Conservation (phyloP, 1,140 invertebrate species). For the Drosophila nebulosa region DNA sequence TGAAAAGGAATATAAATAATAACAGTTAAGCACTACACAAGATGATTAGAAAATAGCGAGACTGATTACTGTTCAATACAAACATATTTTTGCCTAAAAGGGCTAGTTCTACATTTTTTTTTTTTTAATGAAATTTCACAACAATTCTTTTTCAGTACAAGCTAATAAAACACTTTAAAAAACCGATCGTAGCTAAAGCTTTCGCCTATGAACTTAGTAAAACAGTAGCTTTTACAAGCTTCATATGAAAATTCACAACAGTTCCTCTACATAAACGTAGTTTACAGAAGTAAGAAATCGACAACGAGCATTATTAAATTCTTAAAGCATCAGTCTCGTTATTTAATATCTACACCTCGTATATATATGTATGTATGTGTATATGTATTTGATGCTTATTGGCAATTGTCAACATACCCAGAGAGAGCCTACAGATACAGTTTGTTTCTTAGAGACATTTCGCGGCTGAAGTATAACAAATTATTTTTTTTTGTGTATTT, state of each 20-base stretch:
- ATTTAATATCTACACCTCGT: background rate
- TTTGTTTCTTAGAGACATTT: conserved; percentile 20
- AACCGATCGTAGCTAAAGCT: too few species aligned
- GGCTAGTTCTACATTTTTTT: too few species aligned
- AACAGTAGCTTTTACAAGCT: background rate
- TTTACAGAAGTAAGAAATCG: background rate
- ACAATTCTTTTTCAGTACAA: too few species aligned
- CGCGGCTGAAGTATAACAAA: conserved; percentile 18
- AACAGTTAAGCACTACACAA: background rate
- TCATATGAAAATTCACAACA: background rate
- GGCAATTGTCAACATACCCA: conserved; percentile 53
- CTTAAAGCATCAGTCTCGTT: background rate
- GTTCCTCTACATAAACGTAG: background rate
- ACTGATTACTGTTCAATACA: background rate
- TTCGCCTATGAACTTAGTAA: too few species aligned
- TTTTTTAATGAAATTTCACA: too few species aligned
- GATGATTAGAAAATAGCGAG: background rate
- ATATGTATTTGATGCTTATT: conserved; percentile 39
- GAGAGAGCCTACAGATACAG: conserved; percentile 34
- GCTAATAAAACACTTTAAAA: too few species aligned
- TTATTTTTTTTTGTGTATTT: conserved; percentile 29
- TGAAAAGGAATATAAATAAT: background rate
- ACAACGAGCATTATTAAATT: too few species aligned
- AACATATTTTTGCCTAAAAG: too few species aligned
- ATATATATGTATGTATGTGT: conserved; percentile 3